Conservation (phyloP, 2,113 vertebrate genomes). For the Epinephelus lanceolatus region DNA sequence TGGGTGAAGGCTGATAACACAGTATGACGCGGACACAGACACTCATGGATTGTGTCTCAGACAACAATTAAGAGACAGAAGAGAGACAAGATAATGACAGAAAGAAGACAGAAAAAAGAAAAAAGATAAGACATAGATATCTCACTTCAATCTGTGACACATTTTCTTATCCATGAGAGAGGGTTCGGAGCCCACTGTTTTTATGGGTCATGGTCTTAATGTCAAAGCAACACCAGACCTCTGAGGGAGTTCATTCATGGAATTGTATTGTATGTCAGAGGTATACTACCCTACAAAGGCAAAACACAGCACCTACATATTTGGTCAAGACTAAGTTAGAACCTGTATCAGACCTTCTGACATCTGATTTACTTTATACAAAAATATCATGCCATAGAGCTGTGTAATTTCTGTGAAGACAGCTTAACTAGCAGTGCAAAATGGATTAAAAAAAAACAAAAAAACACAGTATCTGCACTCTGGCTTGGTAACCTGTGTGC, state of each 20-base stretch:
- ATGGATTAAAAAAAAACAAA: not conserved
- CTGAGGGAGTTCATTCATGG: conserved; percentile 56
- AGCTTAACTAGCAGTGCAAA: not conserved
- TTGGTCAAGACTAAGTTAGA: not conserved
- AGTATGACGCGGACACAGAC: conserved; percentile 74
- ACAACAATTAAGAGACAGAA: conserved; percentile 72
- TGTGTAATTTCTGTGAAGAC: not conserved
- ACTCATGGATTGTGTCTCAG: conserved; percentile 83
- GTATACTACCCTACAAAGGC: not conserved
- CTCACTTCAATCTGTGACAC: conserved; percentile 77
- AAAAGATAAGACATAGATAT: conserved; percentile 69
- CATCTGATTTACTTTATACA: too few relatives aligned
- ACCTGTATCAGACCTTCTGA: not conserved
- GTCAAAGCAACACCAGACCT: conserved; percentile 73
- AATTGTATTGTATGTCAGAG: conserved; percentile 61
- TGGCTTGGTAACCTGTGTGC: not conserved
- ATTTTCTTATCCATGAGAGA: conserved; percentile 82
- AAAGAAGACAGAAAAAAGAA: conserved; percentile 55
- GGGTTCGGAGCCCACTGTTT: conserved; percentile 60
- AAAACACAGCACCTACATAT: conserved; percentile 2
- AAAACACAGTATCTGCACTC: not conserved
- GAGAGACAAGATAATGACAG: conserved; percentile 66
- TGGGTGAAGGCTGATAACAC: conserved; percentile 68
- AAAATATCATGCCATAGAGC: not conserved
- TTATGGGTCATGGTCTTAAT: conserved; percentile 77